Evolutionary conservation across 2,888 invertebrate genomes (phyloP), one percentile per base, ranked within the genome.

Genomic region (Plebejus argus): DNA sequence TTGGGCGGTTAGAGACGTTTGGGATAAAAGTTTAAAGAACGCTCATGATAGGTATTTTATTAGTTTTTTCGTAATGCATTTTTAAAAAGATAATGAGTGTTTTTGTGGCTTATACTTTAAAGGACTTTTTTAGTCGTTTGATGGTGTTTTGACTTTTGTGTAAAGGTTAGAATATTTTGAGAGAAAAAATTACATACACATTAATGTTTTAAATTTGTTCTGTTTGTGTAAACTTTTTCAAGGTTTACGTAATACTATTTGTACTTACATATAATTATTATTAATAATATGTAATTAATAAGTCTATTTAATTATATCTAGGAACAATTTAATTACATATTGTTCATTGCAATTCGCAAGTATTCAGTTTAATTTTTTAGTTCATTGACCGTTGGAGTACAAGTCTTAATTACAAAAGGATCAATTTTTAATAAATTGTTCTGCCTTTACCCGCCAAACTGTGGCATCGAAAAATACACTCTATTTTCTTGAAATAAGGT

Each of bases 381-480:
- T 39, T 66, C 61, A 66, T 45, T 61, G 35, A 61, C 35, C 35
- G 20, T 61, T 39, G 39, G 80, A 79, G 79, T 81, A 82, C 79
- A 83, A 83, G 82, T 82, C 84, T 88, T 87, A 90, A 88, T 85
- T 82, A 80, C 86, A 83, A 84, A 89, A 85, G 83, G 88, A 83
- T 83, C 84, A 88, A 86, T 89, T 88, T 91, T 81, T 85, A 79
- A 80, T 82, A 86, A 88, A 87, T 87, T 87, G 79, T 79, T 88
- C 88, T 91, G 91, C 91, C 92, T 91, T 91, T 92, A 91, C 93
- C 92, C 92, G 91, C 93, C 87, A 84, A 83, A 86, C 85, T 88
- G 91, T 88, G 90, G 15, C 49, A 74, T 74, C 18, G 28, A 33
- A 18, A 74, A 53, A 74, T 74, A 18, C 23, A 28, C 28, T 53